Evolutionary conservation across 2,888 invertebrate genomes (phyloP), one percentile per base, ranked within the genome.

Genomic region (Dasypogon diadema): DNA sequence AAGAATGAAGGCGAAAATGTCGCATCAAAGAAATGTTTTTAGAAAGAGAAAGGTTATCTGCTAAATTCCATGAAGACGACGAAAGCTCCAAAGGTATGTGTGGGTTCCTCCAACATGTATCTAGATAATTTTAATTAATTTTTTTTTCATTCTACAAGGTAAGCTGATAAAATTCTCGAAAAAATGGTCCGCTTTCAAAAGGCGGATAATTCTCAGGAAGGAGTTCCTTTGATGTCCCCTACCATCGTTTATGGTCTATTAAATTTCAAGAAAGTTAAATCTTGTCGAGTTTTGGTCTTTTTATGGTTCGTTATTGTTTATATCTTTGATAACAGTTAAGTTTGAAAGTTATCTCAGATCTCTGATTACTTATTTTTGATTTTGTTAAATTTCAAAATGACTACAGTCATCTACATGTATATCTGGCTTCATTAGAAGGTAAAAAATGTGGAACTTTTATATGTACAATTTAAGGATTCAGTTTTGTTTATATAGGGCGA

Each of bases 111-210:
- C 18, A n/a, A 54, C 34, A 70, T 18, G 14, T 54, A 51, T 24
- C 54, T 51, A 30, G 54, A 51, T 70, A 54, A 70, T 54, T 70
- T 70, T 70, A 70, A 70, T 70, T 70, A 70, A 70, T 70, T 70
- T 70, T n/a, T n/a, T n/a, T n/a, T 70, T 54, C 51, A 34, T 70
- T 24, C 70, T 34, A 26, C 34, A 14, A 30, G 34, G 30, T 37
- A 18, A 8, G 18, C 24, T 22, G 26, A 30, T 54, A n/a, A 12
- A 10, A 24, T 12, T 30, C 54, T 70, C n/a, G 30, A 46, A 34
- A 51, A 70, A 30, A n/a, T 68, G 46, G 12, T 48, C 48, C 24
- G 26, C 48, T 51, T 68, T 68, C 6, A 63, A 68, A 68, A 51
- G 21, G 18, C 24, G 48, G 24, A 46, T 34, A 48, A 21, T 4